A percentile compares a stretch with the other conserved stretches of the same genome.
Evolutionary conservation across 2,113 vertebrate species (phyloP).

Genomic region (Gobius niger): DNA sequence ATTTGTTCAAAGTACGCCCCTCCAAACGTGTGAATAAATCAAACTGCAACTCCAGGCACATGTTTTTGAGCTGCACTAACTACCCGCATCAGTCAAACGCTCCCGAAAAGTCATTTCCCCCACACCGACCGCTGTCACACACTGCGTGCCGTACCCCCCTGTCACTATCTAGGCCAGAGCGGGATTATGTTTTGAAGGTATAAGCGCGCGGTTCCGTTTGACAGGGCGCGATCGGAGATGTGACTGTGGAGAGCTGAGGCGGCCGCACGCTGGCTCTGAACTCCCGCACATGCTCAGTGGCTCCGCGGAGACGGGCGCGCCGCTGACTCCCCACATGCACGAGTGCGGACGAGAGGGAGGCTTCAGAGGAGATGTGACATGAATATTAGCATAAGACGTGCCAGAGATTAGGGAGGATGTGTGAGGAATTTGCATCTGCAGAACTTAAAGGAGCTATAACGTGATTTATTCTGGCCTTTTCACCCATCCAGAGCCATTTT

Average conservation of each 20-base stretch:
- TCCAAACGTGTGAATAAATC: too few species aligned
- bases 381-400: neutral
- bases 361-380: neutral
- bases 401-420: neutral
- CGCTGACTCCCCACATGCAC: neutral
- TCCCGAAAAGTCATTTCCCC: too few species aligned
- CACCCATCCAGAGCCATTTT: too few species aligned
- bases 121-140: too few species aligned
- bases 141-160: too few species aligned
- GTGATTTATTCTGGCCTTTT: too few species aligned
- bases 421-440: neutral
- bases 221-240: conserved; percentile 47
- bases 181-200: conserved; percentile 66
- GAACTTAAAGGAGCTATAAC: too few species aligned
- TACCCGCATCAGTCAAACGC: too few species aligned
- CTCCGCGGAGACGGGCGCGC: neutral
- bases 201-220: conserved; percentile 48
- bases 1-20: too few species aligned
- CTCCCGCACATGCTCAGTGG: conserved; percentile 38
- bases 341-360: neutral
- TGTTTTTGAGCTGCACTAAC: too few species aligned
- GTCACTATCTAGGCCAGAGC: conserved; percentile 46
- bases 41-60: too few species aligned
- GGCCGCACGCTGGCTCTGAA: conserved; percentile 35
- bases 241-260: conserved; percentile 58